Conservation (phyloP, 2,113 vertebrate genomes). For the Melanerpes aurifrons region DNA sequence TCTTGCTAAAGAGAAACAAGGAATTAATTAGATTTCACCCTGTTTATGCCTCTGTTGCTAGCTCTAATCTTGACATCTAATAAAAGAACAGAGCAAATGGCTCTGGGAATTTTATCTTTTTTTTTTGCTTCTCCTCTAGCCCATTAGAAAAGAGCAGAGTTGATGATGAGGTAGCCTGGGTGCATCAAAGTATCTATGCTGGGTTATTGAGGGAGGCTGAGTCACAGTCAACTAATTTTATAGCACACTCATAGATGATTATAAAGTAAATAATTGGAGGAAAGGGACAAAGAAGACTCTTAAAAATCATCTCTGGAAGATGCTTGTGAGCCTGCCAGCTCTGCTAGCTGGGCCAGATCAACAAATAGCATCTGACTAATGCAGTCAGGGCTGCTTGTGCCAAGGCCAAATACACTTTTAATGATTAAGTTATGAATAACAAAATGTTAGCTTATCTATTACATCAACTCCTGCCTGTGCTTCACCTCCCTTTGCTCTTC, state of each 20-base stretch:
- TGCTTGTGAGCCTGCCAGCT: background rate
- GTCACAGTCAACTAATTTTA: slow-evolving; percentile 42
- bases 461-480: background rate
- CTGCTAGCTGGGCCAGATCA: background rate
- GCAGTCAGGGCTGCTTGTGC: background rate
- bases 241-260: background rate
- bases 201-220: slow-evolving; percentile 15
- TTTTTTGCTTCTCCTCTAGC: background rate
- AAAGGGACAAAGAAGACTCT: slow-evolving; percentile 1
- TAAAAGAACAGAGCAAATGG: slow-evolving; percentile 15
- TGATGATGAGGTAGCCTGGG: background rate
- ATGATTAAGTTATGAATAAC: background rate
- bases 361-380: background rate
- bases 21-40: slow-evolving; percentile 22
- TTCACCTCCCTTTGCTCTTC: background rate
- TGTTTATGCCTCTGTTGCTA: slow-evolving; percentile 15
- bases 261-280: slow-evolving; percentile 30
- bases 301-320: background rate
- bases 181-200: slow-evolving; percentile 11
- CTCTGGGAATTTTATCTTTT: background rate
- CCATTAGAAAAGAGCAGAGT: slow-evolving; percentile 33
- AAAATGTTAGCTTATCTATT: background rate
- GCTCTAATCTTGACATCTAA: slow-evolving; percentile 29
- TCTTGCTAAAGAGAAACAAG: background rate
- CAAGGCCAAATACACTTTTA: background rate